Conservation (phyloP, 2,888 invertebrate species). For the Macaria notata region DNA sequence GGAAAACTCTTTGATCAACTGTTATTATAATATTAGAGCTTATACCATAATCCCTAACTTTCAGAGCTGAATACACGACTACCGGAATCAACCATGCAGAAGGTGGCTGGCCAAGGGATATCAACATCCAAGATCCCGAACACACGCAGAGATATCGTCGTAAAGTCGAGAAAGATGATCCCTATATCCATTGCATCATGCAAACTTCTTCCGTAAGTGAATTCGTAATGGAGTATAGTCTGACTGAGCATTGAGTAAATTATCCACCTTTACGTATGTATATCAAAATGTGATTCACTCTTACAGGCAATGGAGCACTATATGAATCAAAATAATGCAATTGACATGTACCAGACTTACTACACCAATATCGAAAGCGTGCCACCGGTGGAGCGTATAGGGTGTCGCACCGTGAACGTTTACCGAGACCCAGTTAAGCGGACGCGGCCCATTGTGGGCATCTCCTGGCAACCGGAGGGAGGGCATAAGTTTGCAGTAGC, state of each 20-base stretch:
- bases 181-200: constrained; percentile 84
- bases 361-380: neutral
- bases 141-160: constrained; percentile 88
- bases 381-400: neutral
- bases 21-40: too few relatives aligned
- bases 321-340: constrained; percentile 94
- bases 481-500: constrained; percentile 70
- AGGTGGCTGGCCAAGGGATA: constrained; percentile 62
- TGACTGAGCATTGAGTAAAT: neutral
- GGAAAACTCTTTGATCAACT: too few relatives aligned
- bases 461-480: constrained; percentile 3
- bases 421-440: neutral
- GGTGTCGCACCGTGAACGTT: constrained; percentile 1
- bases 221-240: neutral
- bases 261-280: neutral
- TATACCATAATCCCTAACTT: too few relatives aligned
- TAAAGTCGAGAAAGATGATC: constrained; percentile 91
- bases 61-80: constrained; percentile 1
- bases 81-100: neutral
- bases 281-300: neutral
- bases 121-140: constrained; percentile 84
- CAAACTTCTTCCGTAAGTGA: constrained; percentile 1
- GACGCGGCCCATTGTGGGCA: neutral
- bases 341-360: constrained; percentile 83
- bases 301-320: constrained; percentile 62